Base-by-base conservation (phyloP, 1,140 invertebrate genomes). In the honey bee (Apis mellifera) region DNA sequence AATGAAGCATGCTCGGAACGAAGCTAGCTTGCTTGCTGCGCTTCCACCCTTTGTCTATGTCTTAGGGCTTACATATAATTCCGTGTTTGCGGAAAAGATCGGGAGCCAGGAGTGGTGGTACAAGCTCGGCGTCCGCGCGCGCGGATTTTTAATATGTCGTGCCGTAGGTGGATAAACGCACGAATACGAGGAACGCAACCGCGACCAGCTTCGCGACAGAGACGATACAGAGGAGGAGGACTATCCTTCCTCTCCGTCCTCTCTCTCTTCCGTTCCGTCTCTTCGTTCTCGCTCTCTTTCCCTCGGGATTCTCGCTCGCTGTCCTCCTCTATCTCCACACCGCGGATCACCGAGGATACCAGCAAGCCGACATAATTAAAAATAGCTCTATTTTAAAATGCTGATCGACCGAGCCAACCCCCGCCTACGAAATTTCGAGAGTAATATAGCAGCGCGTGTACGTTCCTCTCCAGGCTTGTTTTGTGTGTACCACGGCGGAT, bases 11-110 rank as follows among this genome's bases (percentile, higher is more conserved):
- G 13, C 15, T 32, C 13, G 12, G 1, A 19, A 8, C 23, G 62
- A 65, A 23, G 8, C 26, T 65, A 48, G 11, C 7, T n/a, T 13
- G 65, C 15, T 11, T 13, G 65, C 15, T 11, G n/a, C 60, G 75
- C 78, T n/a, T 13, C 55, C 32, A 3, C 78, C 90, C 90, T 94
- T 94, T 94, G 93, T 94, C 93, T 93, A 92, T 92, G 93, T 93
- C 93, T 94, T 94, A 94, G 73, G 89, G 92, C 92, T 93, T 93
- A 92, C 90, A 92, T 92, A 90, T 92, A 93, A 94, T 94, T 93
- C 93, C 91, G 84, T 94, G 93, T 94, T 94, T 94, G 91, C 92
- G 87, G 82, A 93, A 94, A 92, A 92, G 93, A 93, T 94, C 74
- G 84, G 78, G 78, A 73, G 32, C 72, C 75, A 59, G 23, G 54